Evolutionary conservation across 2,797 vertebrate species (phyloP).

Genomic region (Eurystomus glaucurus): DNA sequence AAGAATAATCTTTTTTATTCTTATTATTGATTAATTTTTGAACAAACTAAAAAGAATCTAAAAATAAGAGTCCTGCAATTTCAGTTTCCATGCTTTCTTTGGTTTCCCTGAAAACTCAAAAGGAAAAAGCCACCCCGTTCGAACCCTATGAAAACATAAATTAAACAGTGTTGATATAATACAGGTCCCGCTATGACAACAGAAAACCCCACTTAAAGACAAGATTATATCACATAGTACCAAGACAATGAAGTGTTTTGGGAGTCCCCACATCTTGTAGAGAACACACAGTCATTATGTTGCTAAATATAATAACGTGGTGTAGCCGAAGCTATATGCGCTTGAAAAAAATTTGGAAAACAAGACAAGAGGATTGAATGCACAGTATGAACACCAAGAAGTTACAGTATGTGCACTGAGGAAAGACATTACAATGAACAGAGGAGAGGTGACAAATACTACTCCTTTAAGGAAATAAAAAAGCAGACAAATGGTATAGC

Average conservation of each 20-base stretch:
- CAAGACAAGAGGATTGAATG: neutral
- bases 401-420: neutral
- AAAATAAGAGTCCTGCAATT: neutral
- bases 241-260: neutral
- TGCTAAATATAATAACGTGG: neutral
- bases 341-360: neutral
- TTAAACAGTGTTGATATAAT: neutral
- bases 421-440: slow-evolving; percentile 24
- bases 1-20: neutral
- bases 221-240: neutral
- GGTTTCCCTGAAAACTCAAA: neutral
- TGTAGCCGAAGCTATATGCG: neutral
- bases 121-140: neutral
- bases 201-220: neutral
- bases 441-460: slow-evolving; percentile 40
- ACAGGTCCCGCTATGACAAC: neutral
- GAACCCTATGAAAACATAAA: neutral
- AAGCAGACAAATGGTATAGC: slow-evolving; percentile 3
- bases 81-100: neutral
- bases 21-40: neutral
- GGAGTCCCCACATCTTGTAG: neutral
- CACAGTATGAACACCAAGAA: neutral
- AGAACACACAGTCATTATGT: neutral
- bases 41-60: neutral
- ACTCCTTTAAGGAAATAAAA: slow-evolving; percentile 12